Evolutionary conservation across 2,113 vertebrate species (phyloP), one percentile per base, ranked within the genome.

Genomic region (Oxyruncus cristatus): DNA sequence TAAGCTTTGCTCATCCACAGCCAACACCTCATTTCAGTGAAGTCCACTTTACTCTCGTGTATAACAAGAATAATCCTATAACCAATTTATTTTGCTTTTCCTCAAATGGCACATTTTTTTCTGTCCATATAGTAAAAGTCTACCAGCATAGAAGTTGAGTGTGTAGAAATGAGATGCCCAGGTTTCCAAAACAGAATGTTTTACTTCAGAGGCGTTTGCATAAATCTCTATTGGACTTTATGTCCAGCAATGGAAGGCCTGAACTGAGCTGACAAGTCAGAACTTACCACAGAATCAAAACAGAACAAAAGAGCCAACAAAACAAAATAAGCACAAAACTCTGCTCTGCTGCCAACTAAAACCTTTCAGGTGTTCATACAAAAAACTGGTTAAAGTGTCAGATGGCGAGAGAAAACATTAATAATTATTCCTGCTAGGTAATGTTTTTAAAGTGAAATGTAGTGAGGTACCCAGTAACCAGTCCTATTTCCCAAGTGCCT

Each of bases 261-360:
- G 33, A 92, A 79, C 76, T 75, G 62, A 92, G 76, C 56, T 79
- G 50, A 88, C 82, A 94, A 84, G 79, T 85, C 95, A 80, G 14
- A 81, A 88, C 65, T 24, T 42, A 20, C 9, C 37, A 88, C 77
- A 89, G 76, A 90, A 66, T 23, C 72, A 39, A 82, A 71, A 32
- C 22, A 80, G 61, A 42, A n/a, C 61, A 61, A 27, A 21, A 53
- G 22, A 39, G 37, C 68, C n/a, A 75, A 39, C 30, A 47, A 72
- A 58, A 20, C 65, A 61, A 39, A 68, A 62, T 41, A 37, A 42
- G 62, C 50, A 66, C 67, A 73, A 8, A 80, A 56, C 63, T 86
- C 26, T 75, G 49, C 83, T 70, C 50, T 78, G 26, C 56, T 74
- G 76, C 79, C 94, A 85, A 22, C 50, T 11, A 39, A 71, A 47